phyloP scores from a whole-genome alignment of 2,113 vertebrate species.

The Poecilia latipinna region DNA sequence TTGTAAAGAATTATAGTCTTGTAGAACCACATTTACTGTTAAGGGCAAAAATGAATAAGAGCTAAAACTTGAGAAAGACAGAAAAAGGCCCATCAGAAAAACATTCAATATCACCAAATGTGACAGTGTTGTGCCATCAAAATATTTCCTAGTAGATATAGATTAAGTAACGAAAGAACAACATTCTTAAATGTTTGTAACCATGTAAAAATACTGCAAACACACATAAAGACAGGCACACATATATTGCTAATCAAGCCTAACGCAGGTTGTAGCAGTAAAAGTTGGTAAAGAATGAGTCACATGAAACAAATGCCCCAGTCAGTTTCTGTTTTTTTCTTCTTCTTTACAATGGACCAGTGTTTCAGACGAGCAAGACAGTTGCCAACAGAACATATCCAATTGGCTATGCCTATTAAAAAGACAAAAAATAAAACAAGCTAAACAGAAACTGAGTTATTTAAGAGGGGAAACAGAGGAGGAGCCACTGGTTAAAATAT shows the following conservation, averaged over 20 bases:
- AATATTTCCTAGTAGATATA: too few relatives aligned
- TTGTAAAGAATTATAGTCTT: too few relatives aligned
- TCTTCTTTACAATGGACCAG: constrained; percentile 68
- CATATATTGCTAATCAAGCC: constrained; percentile 22
- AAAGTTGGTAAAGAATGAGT: constrained; percentile 23
- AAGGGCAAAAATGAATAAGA: too few relatives aligned
- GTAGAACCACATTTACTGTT: too few relatives aligned
- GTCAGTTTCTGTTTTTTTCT: constrained; percentile 24
- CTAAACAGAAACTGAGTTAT: constrained; percentile 73
- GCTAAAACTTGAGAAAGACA: too few relatives aligned
- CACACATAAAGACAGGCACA: not conserved
- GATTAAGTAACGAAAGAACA: too few relatives aligned
- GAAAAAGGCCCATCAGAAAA: too few relatives aligned
- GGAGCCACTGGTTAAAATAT: constrained; percentile 75
- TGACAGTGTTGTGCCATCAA: too few relatives aligned
- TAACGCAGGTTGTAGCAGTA: constrained; percentile 2
- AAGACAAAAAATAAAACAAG: constrained; percentile 72
- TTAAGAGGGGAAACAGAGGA: constrained; percentile 24
- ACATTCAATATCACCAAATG: too few relatives aligned
- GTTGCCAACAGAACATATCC: constrained; percentile 79
- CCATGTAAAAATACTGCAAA: too few relatives aligned
- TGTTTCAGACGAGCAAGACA: constrained; percentile 61
- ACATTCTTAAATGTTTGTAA: too few relatives aligned
- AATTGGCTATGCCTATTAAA: constrained; percentile 80
- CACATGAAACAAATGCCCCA: constrained; percentile 52